A percentile compares a stretch with the other conserved stretches of the same genome.
These are phyloP conservation scores for Philereme transversata DNA, from an alignment of 2,888 invertebrate species.

Conservation along the genomic window DNA sequence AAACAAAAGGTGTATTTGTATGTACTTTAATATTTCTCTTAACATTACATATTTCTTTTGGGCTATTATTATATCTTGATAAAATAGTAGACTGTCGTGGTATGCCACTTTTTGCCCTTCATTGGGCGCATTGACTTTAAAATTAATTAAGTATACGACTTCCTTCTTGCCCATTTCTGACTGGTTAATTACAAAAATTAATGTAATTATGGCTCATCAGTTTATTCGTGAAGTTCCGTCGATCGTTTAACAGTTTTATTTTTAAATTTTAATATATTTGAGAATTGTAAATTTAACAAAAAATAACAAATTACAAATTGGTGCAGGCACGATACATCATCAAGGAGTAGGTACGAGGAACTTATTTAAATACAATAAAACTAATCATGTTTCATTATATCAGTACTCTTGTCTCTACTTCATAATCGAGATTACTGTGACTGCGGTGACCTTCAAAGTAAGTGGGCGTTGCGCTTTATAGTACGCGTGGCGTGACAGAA, in stretches of 20 bases:
- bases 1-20: conserved; percentile 3
- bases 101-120: conserved; percentile 17
- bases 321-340: too few relatives aligned
- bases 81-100: not conserved
- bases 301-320: too few relatives aligned
- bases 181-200: conserved; percentile 17
- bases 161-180: conserved; percentile 25
- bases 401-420: conserved; percentile 35
- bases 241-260: not conserved
- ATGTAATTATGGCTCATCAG: conserved; percentile 5
- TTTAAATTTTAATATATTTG: too few relatives aligned
- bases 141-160: conserved; percentile 33
- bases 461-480: conserved; percentile 42
- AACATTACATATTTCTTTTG: not conserved
- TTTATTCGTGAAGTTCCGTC: not conserved
- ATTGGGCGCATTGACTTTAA: conserved; percentile 30
- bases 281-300: too few relatives aligned
- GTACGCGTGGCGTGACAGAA: conserved; percentile 44
- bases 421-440: conserved; percentile 46
- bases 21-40: not conserved
- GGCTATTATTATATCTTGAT: conserved; percentile 3
- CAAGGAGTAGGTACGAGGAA: too few relatives aligned
- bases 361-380: too few relatives aligned
- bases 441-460: conserved; percentile 56
- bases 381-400: conserved; percentile 21